phyloP scores from a whole-genome alignment of 1,140 invertebrate species.

The Galleria mellonella region DNA sequence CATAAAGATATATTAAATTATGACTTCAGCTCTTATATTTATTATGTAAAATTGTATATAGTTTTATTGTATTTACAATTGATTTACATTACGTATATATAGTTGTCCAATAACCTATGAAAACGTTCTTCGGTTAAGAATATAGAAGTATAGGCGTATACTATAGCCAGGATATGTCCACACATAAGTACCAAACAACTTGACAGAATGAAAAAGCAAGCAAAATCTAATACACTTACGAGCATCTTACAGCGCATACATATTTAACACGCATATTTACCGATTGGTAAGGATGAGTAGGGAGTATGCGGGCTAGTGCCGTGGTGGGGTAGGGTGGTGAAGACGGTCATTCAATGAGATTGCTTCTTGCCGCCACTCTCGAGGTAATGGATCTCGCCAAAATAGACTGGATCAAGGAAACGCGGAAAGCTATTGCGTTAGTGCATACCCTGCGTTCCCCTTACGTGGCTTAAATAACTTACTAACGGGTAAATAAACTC shows the following conservation, averaged over 20 bases:
- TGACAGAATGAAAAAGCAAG: conserved; percentile 65
- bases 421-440: conserved; percentile 38
- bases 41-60: no score
- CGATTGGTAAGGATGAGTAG: conserved; percentile 63
- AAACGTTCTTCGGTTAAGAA: conserved; percentile 7
- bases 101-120: no score
- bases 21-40: no score
- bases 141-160: no score
- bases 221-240: conserved; percentile 72
- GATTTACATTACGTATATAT: no score
- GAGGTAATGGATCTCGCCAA: conserved; percentile 74
- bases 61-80: no score
- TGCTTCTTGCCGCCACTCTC: conserved; percentile 73
- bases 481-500: not conserved
- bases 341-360: conserved; percentile 75
- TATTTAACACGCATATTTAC: conserved; percentile 75
- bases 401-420: conserved; percentile 73
- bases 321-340: conserved; percentile 26
- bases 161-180: no score
- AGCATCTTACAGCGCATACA: conserved; percentile 68
- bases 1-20: no score
- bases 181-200: conserved; percentile 22
- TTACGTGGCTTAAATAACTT: conserved; percentile 1
- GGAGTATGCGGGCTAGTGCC: conserved; percentile 22
- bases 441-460: conserved; percentile 17